Evolutionary conservation across 2,113 vertebrate genomes (phyloP).

Genomic region (Corythoichthys haematopterus): DNA sequence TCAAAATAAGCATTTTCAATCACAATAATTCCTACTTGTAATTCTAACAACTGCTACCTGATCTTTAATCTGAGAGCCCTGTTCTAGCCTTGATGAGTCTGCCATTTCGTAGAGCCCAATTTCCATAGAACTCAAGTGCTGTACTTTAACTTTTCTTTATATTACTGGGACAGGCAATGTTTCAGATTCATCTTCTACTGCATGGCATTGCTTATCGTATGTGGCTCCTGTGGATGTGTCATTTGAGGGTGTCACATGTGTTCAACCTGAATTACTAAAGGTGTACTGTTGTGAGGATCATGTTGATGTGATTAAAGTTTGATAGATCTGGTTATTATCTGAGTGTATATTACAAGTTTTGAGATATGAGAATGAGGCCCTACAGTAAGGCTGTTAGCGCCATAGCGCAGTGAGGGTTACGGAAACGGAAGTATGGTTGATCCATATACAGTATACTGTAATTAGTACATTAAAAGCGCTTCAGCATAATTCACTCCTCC

Average conservation of each 20-base stretch:
- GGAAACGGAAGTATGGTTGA: constrained; percentile 2
- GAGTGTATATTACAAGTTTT: constrained; percentile 36
- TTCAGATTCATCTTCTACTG: constrained; percentile 44
- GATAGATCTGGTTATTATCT: constrained; percentile 39
- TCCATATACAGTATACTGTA: constrained; percentile 9
- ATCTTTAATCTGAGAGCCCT: constrained; percentile 31
- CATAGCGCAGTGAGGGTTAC: constrained; percentile 17
- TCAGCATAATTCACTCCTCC: constrained; percentile 24
- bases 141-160: constrained; percentile 12
- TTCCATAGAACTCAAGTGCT: constrained; percentile 24
- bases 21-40: constrained; percentile 34
- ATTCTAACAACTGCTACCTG: constrained; percentile 52
- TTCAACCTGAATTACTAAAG: constrained; percentile 41
- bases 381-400: constrained; percentile 18
- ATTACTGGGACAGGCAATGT: constrained; percentile 30
- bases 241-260: constrained; percentile 43
- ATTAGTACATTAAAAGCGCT: constrained; percentile 33
- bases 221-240: constrained; percentile 37
- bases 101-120: constrained; percentile 29
- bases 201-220: constrained; percentile 42
- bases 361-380: constrained; percentile 31
- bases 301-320: constrained; percentile 49
- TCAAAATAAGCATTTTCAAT: constrained; percentile 13
- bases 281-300: constrained; percentile 28
- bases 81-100: constrained; percentile 30